A percentile compares a stretch with the other conserved stretches of the same genome.
Evolutionary conservation across 1,140 invertebrate genomes (phyloP).

Genomic region (Leptoteleia sp.): DNA sequence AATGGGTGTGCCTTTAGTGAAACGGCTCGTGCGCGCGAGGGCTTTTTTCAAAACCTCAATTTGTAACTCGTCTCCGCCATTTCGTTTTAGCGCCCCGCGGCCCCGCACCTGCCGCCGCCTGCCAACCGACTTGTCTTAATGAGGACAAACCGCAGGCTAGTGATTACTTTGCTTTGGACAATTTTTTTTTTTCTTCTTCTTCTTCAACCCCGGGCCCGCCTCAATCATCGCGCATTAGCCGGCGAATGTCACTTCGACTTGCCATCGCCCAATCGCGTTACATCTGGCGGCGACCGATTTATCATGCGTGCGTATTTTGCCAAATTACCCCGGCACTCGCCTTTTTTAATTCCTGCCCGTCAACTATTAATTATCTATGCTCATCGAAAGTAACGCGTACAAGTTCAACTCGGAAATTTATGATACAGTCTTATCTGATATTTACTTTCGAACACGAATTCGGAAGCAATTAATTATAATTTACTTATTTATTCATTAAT

Average conservation of each 20-base stretch:
- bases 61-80: slow-evolving; percentile 73
- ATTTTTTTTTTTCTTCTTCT: slow-evolving; percentile 59
- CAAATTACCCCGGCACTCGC: not conserved
- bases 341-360: slow-evolving; percentile 7
- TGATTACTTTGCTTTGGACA: slow-evolving; percentile 62
- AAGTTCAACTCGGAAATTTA: slow-evolving; percentile 38
- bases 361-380: slow-evolving; percentile 31
- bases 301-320: slow-evolving; percentile 7
- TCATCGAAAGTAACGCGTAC: not conserved
- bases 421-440: slow-evolving; percentile 42
- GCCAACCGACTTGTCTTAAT: slow-evolving; percentile 67
- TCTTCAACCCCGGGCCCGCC: not conserved
- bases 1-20: slow-evolving; percentile 73
- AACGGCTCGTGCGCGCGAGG: slow-evolving; percentile 66
- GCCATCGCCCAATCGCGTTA: slow-evolving; percentile 2
- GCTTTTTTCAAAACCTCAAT: slow-evolving; percentile 76
- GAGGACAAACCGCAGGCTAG: slow-evolving; percentile 60
- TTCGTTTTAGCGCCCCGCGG: slow-evolving; percentile 42
- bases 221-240: slow-evolving; percentile 44
- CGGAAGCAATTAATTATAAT: slow-evolving; percentile 54
- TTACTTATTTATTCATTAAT: slow-evolving; percentile 51
- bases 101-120: slow-evolving; percentile 57
- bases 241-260: slow-evolving; percentile 26
- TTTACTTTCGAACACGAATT: slow-evolving; percentile 40
- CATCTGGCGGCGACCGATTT: slow-evolving; percentile 19